Evolutionary conservation across 2,797 vertebrate genomes (phyloP), one percentile per base, ranked within the genome.

Genomic region (Urosaurus nigricauda): DNA sequence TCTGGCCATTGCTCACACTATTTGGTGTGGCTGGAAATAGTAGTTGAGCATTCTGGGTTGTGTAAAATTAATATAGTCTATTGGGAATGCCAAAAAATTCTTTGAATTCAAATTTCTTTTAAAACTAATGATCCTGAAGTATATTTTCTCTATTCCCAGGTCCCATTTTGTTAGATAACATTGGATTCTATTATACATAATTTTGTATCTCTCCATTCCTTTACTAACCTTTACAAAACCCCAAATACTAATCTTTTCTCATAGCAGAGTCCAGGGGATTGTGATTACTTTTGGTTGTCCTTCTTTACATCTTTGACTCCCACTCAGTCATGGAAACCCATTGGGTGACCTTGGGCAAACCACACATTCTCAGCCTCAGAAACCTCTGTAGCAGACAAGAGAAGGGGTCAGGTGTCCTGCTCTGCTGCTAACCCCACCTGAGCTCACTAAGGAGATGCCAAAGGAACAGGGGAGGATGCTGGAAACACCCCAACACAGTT

Each of bases 21-120:
- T 12, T 43, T 47, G 74, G 5, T 19, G 8, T 75, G 37, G 35
- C 24, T 75, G 37, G 73, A 77, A 77, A 40, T 26, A 77, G 40
- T 16, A 60, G 35, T 63, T 17, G 7, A 0, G 14, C 7, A 7
- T n/a, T 90, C 89, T 91, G 1, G 68, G 70, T 58, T 40, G 24
- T 13, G 24, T 71, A 43, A 65, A 29, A 40, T 4, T 4, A 53
- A 32, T 78, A 47, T 60, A n/a, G 3, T 6, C 11, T 84, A 26
- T 71, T 68, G 56, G 37, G 21, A 73, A 79, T 80, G 1, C 78
- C 35, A 82, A 63, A 58, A 11, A 0, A 43, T 68, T 68, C 21
- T 13, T 68, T 86, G 29, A 73, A 84, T 71, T 70, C 17, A 92
- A 87, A 29, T 60, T 70, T 17, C 14, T 81, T 75, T 11, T 14